Evolutionary conservation across 2,797 vertebrate genomes (phyloP), one percentile per base, ranked within the genome.

Genomic region (Chloroceryle amazona): DNA sequence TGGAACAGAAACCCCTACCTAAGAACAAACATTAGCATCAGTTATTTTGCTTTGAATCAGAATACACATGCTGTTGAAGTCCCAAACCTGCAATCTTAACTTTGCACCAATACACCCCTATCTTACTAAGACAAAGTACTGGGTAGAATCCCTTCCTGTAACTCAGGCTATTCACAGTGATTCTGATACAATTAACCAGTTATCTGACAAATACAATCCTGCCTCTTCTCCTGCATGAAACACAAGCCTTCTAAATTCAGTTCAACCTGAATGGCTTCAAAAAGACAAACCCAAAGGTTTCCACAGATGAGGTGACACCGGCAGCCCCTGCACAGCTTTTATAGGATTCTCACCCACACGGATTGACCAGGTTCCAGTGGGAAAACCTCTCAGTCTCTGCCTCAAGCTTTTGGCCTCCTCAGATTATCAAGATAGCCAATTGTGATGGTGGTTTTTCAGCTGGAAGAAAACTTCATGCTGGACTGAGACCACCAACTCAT

Each of bases 401-500:
- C 82, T 83, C 76, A 81, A 91, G 76, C 16, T 91, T 93, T 86
- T 67, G 67, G 46, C 63, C 61, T 94, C 90, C 60, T 96, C 57
- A 76, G 60, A 70, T 62, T 89, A 90, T 11, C 74, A 74, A 89
- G 47, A 84, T 1, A 90, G 55, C n/a, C 92, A 92, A 73, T 60
- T 93, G 81, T 89, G 90, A 88, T 76, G 90, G 78, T 84, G 66
- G 72, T 57, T 85, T 96, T 92, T 90, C 80, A 81, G 70, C 88
- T 66, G 82, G 65, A 96, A 93, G 66, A 65, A 78, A 91, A 70
- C 76, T 88, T 91, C n/a, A 44, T 49, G 76, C 85, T 89, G 81
- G 88, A 95, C 93, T 93, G 82, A 89, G 82, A 91, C 83, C 92
- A 95, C 87, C 91, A 96, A 90, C 73, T 83, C 89, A 94, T 95